Percentiles rank a stretch among this genome's conserved stretches.
phyloP scores from a whole-genome alignment of 2,113 vertebrate genomes.

The Zapornia atra region DNA sequence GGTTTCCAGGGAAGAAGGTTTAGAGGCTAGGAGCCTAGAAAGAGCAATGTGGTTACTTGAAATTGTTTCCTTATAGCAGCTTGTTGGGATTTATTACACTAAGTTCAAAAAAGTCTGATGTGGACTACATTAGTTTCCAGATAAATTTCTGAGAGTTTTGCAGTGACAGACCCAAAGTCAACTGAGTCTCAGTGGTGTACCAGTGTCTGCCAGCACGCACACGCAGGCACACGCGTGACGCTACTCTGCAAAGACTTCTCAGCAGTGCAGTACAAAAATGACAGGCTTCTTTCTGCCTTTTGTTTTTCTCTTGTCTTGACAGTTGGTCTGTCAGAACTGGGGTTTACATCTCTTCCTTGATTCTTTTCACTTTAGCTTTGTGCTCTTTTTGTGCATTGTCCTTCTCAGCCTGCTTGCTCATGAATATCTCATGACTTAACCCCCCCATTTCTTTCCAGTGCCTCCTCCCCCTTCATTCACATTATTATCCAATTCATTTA shows the following conservation, averaged over 20 bases:
- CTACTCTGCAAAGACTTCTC: not conserved
- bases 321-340: not conserved
- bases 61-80: not conserved
- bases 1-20: not conserved
- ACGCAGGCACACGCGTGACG: not conserved
- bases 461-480: not conserved
- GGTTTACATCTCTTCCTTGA: not conserved
- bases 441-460: not conserved
- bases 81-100: not conserved
- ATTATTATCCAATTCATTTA: not conserved
- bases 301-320: not conserved
- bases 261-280: not conserved
- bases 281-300: not conserved
- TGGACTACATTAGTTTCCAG: not conserved
- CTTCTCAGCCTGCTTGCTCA: not conserved
- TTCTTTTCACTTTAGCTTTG: not conserved
- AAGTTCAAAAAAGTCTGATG: not conserved
- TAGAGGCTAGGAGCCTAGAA: not conserved
- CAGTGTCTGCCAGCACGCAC: not conserved
- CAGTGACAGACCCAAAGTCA: not conserved
- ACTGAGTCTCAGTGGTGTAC: not conserved
- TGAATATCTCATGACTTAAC: not conserved
- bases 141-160: not conserved
- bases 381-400: not conserved
- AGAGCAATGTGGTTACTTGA: not conserved